Percentiles rank a stretch among this genome's conserved stretches.
Evolutionary conservation across 1,140 invertebrate genomes (phyloP).

Genomic region (Pentalonia nigronervosa): DNA sequence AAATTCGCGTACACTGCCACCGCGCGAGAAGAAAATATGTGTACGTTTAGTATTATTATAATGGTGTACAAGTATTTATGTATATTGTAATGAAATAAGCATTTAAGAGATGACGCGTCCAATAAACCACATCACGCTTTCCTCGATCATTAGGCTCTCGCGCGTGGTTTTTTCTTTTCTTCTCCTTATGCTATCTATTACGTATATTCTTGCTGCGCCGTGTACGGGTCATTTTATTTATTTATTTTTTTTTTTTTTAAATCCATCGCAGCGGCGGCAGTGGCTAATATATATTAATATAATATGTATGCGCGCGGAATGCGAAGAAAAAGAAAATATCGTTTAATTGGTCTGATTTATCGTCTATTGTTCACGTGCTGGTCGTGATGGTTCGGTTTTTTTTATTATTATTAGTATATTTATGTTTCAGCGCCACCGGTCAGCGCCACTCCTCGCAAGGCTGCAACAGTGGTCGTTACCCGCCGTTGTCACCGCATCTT

Average conservation of each 20-base stretch:
- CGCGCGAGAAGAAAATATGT: not conserved
- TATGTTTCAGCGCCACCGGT: constrained; percentile 36
- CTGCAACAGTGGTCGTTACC: not conserved
- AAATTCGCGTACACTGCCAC: not conserved
- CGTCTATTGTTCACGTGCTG: constrained; percentile 49
- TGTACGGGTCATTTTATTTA: not conserved
- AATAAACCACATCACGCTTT: constrained; percentile 39
- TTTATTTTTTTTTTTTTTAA: not conserved
- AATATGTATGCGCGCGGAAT: not conserved
- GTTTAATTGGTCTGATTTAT: constrained; percentile 57
- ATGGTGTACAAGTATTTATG: not conserved
- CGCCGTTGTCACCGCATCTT: not conserved
- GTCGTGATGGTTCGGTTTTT: constrained; percentile 37
- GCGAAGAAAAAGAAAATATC: constrained; percentile 47
- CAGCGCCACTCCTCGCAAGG: constrained; percentile 1
- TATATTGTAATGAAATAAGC: constrained; percentile 19
- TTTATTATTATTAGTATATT: constrained; percentile 32
- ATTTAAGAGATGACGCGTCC: not conserved
- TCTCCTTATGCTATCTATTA: not conserved
- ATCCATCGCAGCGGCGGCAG: not conserved
- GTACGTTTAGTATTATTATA: not conserved
- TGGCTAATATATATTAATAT: constrained; percentile 10
- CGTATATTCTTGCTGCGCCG: no score
- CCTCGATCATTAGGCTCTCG: not conserved
- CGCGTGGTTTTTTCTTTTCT: not conserved